A percentile compares a stretch with the other conserved stretches of the same genome.
phyloP scores from a whole-genome alignment of 2,797 vertebrate genomes.

The Pseudopleuronectes americanus region DNA sequence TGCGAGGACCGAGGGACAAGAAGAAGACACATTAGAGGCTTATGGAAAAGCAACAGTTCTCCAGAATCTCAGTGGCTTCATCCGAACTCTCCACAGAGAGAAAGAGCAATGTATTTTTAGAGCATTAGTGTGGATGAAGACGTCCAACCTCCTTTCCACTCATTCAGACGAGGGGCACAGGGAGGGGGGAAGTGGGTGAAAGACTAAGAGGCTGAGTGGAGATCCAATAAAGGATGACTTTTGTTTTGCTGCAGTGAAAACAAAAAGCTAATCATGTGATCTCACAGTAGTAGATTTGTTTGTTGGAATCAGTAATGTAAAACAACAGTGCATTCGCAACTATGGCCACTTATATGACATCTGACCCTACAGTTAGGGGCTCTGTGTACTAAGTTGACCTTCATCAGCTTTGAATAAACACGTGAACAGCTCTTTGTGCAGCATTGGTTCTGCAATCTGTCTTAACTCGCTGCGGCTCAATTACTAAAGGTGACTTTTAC shows the following conservation, averaged over 20 bases:
- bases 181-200: slow-evolving; percentile 16
- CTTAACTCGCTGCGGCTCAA: too few relatives aligned
- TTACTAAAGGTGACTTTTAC: too few relatives aligned
- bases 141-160: slow-evolving; percentile 52
- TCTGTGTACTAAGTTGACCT: too few relatives aligned
- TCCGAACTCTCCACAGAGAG: slow-evolving; percentile 52
- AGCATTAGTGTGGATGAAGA: slow-evolving; percentile 48
- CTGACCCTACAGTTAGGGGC: too few relatives aligned
- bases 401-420: too few relatives aligned
- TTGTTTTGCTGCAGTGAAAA: neutral
- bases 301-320: neutral
- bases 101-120: slow-evolving; percentile 63
- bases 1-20: slow-evolving; percentile 14
- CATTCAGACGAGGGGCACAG: slow-evolving; percentile 33
- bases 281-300: neutral
- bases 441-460: too few relatives aligned
- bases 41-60: slow-evolving; percentile 52
- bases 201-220: slow-evolving; percentile 3
- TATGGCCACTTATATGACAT: too few relatives aligned
- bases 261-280: neutral
- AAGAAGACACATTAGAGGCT: slow-evolving; percentile 40
- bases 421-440: too few relatives aligned
- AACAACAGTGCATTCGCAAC: too few relatives aligned
- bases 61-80: slow-evolving; percentile 61
- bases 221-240: slow-evolving; percentile 7